Evolutionary conservation across 2,888 invertebrate species (phyloP).

Genomic region (Orthosia cruda): DNA sequence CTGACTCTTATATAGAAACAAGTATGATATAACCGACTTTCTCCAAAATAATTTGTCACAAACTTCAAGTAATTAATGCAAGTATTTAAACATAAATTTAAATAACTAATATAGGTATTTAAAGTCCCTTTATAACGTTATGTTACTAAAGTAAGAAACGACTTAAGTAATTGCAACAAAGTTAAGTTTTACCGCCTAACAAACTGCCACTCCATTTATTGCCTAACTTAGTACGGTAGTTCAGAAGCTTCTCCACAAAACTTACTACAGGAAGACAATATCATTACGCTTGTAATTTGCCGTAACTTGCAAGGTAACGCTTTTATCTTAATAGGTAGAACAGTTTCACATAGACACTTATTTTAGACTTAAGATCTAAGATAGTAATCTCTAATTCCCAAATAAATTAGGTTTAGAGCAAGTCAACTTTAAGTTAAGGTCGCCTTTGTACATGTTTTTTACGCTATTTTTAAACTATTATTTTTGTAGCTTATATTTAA

Average conservation of each 20-base stretch:
- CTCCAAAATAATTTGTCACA: too few species aligned
- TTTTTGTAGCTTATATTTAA: too few species aligned
- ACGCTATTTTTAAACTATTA: too few species aligned
- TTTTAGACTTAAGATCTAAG: background rate
- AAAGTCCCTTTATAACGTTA: background rate
- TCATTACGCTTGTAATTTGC: constrained; percentile 30
- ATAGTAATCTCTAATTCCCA: background rate
- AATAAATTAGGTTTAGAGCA: background rate
- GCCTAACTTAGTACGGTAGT: constrained; percentile 29
- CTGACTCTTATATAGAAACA: too few species aligned
- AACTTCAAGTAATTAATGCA: too few species aligned
- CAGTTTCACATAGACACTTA: background rate
- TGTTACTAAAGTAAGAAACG: background rate
- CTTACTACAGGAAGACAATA: constrained; percentile 11
- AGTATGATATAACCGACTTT: too few species aligned
- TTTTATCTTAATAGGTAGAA: background rate
- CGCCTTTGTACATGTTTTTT: too few species aligned
- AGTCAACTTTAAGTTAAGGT: background rate
- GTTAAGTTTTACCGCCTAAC: constrained; percentile 25
- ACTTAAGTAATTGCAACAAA: constrained; percentile 15
- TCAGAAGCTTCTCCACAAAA: constrained; percentile 27
- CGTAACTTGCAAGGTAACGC: background rate
- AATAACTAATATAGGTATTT: too few species aligned
- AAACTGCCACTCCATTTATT: constrained; percentile 48
- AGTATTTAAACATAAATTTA: too few species aligned